phyloP scores from a whole-genome alignment of 2,113 vertebrate species.

The Connochaetes taurinus region DNA sequence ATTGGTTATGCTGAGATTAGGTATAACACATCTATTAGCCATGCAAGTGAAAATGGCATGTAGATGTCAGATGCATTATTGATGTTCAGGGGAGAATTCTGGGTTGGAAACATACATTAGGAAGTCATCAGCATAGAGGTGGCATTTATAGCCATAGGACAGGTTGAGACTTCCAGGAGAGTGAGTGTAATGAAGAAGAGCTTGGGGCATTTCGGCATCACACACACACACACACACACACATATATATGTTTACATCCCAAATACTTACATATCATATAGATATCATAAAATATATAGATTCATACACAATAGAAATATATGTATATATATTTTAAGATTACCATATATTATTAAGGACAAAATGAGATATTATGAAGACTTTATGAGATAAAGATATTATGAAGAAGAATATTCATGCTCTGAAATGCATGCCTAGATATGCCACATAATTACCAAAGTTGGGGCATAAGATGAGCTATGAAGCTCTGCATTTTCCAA shows the following conservation, averaged over 20 bases:
- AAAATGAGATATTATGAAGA: not conserved
- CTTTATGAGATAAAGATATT: not conserved
- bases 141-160: not conserved
- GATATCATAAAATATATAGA: not conserved
- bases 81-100: not conserved
- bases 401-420: not conserved
- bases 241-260: not conserved
- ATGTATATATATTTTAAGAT: not conserved
- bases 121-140: not conserved
- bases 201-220: not conserved
- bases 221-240: not conserved
- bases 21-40: not conserved
- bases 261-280: not conserved
- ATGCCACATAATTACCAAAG: not conserved
- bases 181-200: not conserved
- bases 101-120: not conserved
- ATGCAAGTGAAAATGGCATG: not conserved
- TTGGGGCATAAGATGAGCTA: not conserved
- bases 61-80: not conserved
- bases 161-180: not conserved
- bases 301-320: not conserved
- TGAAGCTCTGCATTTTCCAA: not conserved
- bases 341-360: not conserved
- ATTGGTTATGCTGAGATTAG: not conserved
- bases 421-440: not conserved